phyloP scores from a whole-genome alignment of 2,113 vertebrate species.

The Xenopus borealis region DNA sequence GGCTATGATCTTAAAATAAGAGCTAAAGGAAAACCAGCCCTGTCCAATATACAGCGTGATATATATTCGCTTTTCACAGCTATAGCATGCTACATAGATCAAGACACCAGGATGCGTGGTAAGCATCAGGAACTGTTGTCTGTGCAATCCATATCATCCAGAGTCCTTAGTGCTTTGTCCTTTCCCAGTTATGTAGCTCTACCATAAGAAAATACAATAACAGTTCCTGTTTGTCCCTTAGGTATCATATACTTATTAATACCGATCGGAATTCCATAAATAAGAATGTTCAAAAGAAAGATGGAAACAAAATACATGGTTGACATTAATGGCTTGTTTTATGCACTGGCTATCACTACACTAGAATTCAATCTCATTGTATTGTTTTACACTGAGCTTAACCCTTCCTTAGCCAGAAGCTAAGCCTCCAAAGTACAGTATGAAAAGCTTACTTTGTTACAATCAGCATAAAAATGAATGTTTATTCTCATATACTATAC shows the following conservation, averaged over 20 bases:
- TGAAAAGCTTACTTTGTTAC: neutral
- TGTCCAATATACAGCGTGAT: conserved; percentile 4
- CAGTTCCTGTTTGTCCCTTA: conserved; percentile 22
- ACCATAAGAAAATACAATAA: conserved; percentile 18
- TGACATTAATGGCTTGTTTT: conserved; percentile 41
- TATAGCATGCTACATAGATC: conserved; percentile 18
- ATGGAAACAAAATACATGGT: conserved; percentile 10
- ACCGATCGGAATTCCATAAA: conserved; percentile 35
- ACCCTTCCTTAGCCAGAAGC: conserved; percentile 4
- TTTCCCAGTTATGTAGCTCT: conserved; percentile 17
- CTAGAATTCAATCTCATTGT: conserved; percentile 20
- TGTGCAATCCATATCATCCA: conserved; percentile 23
- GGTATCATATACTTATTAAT: conserved; percentile 32
- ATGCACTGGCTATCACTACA: conserved; percentile 25
- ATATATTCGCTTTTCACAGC: conserved; percentile 17
- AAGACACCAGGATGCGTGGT: conserved; percentile 23
- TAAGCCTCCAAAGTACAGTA: conserved; percentile 2
- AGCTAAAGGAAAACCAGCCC: too few species aligned
- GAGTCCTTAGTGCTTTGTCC: conserved; percentile 14
- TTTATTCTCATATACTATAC: neutral
- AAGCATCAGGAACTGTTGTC: conserved; percentile 25
- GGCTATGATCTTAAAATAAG: neutral
- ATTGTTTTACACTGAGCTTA: conserved; percentile 6
- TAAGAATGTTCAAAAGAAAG: conserved; percentile 26
- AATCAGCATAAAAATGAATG: conserved; percentile 1